These are phyloP conservation scores for Siderastrea siderea DNA, from an alignment of 92 coral and sea anemone genomes.

Conservation along the genomic window DNA sequence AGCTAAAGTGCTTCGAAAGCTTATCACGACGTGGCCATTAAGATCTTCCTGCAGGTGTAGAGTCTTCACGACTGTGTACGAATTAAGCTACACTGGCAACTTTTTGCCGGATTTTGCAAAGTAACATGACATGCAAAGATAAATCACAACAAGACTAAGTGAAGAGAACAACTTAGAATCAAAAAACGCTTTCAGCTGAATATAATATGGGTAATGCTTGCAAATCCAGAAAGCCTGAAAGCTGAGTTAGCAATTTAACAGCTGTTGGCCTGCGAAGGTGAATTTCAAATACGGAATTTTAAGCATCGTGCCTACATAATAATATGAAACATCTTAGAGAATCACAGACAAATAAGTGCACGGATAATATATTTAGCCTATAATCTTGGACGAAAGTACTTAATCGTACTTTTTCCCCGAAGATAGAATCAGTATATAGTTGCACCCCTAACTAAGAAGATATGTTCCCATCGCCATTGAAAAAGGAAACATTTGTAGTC, in stretches of 20 bases:
- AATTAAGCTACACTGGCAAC: background rate
- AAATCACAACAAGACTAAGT: background rate
- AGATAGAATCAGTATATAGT: no score
- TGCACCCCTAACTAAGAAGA: background rate
- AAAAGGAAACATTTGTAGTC: background rate
- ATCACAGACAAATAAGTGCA: slow-evolving; percentile 12
- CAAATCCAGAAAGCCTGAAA: background rate
- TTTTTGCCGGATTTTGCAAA: background rate
- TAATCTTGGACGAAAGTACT: background rate
- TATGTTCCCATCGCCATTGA: background rate
- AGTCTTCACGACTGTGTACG: background rate
- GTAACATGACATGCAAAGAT: background rate
- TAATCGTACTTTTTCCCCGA: background rate
- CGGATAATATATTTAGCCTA: background rate
- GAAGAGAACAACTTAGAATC: background rate
- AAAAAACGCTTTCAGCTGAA: background rate
- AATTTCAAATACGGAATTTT: slow-evolving; percentile 1
- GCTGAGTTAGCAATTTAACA: background rate
- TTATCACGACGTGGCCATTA: background rate
- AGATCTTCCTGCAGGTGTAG: background rate
- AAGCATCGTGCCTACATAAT: background rate
- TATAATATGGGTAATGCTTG: no score
- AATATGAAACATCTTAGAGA: background rate
- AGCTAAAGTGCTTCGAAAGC: background rate
- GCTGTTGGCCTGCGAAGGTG: background rate